These are phyloP conservation scores for Vesta saturnalis DNA, from an alignment of 2,888 invertebrate species.

Conservation along the genomic window DNA sequence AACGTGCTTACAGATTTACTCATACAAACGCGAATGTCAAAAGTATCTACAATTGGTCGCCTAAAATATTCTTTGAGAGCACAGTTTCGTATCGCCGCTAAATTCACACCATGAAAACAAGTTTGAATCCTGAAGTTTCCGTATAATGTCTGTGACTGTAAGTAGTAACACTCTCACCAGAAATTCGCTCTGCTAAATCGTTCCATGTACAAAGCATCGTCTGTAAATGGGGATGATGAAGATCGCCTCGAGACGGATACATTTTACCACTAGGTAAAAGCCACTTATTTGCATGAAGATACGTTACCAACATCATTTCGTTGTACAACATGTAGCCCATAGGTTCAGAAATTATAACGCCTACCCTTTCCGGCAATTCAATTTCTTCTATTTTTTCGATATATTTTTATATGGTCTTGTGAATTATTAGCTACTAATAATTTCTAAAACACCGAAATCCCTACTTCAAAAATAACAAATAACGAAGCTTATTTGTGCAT, in stretches of 20 bases:
- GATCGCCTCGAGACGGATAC: conserved; percentile 96
- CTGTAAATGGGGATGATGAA: conserved; percentile 98
- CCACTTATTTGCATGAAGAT: conserved; percentile 98
- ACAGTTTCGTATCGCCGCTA: conserved; percentile 89
- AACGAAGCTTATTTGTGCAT: conserved; percentile 88
- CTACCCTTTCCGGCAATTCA: conserved; percentile 92
- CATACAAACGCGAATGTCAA: conserved; percentile 97
- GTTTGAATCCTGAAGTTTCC: conserved; percentile 78
- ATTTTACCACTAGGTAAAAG: conserved; percentile 91
- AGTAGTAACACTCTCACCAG: conserved; percentile 70
- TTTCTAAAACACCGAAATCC: conserved; percentile 62
- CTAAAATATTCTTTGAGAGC: conserved; percentile 98
- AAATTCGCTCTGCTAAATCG: conserved; percentile 99
- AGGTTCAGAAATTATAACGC: conserved; percentile 98
- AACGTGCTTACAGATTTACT: conserved; percentile 90
- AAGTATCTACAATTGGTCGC: conserved; percentile 98
- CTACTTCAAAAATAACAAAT: neutral
- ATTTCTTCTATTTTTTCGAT: conserved; percentile 99
- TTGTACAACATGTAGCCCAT: conserved; percentile 99
- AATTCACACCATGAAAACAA: conserved; percentile 97
- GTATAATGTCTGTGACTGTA: neutral
- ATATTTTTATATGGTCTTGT: conserved; percentile 85
- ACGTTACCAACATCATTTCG: conserved; percentile 98
- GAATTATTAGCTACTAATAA: conserved; percentile 91
- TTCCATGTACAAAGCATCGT: conserved; percentile 97